Evolutionary conservation across 2,888 invertebrate species (phyloP), one percentile per base, ranked within the genome.

Genomic region (Suillia variegata): DNA sequence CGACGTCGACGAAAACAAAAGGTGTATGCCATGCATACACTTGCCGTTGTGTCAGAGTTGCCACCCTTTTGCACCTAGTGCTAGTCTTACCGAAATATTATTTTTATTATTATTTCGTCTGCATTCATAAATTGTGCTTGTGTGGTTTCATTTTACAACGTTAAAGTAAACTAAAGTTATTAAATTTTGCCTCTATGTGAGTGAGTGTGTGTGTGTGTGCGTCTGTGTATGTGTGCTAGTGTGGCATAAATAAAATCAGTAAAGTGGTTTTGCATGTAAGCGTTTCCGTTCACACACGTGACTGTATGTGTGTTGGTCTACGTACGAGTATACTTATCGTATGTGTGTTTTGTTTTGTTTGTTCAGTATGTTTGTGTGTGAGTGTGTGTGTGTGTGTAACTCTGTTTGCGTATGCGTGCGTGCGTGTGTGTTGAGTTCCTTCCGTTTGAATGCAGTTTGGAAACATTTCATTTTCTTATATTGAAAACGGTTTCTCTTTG

Each of bases 211-310:
- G 17, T 45, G 17, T 17, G 18, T 45, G 17, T 45, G 18, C 18
- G 18, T 45, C 18, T 45, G 45, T 45, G 8, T 38, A n/a, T 8
- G 17, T 4, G 42, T 48, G 53, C 48, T 24, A 22, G 54, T 49
- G 58, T 26, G 48, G 13, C 58, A 50, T 58, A 54, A 58, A 58
- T 54, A 54, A 54, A 54, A 48, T 34, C 31, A 34, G 34, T 31
- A 52, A 52, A 26, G n/a, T 26, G 50, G 13, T 50, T 26, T 50
- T 17, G 33, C 13, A 38, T 38, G 52, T 31, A n/a, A 8, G 34
- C 10, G 45, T 45, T 48, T 8, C 38, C 24, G n/a, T 8, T n/a
- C 50, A 13, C 6, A 26, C 6, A 26, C 26, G 26, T 13, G 38
- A 5, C 13, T 38, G 38, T 38, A 4, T 38, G 10, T 38, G 10